Evolutionary conservation across 2,888 invertebrate genomes (phyloP), one percentile per base, ranked within the genome.

Genomic region (Rotaria macrura): DNA sequence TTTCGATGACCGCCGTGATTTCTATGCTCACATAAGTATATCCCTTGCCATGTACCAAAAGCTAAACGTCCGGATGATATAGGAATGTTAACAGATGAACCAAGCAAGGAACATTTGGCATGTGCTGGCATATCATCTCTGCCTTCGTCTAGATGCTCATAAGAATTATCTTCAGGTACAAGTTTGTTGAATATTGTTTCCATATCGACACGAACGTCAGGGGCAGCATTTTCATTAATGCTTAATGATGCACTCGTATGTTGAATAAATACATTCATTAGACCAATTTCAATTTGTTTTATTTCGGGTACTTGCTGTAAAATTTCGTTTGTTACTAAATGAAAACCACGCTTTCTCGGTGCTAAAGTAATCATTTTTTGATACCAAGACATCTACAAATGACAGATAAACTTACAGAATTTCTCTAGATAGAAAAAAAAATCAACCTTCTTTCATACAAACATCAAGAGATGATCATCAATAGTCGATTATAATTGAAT

Each of bases 101-200:
- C 97, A 90, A 97, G 93, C 92, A 97, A 96, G 87, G 97, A 96
- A 54, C 84, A 65, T 92, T 97, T 97, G 89, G 96, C 96, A 91
- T 97, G 97, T 88, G 96, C 97, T 86, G 97, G 97, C 97, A 47
- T 84, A 52, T 40, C 40, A 74, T 83, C 52, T 47, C 23, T 96
- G 88, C 97, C 97, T 93, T 97, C 97, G 92, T 96, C 96, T 88
- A 95, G 95, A 92, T 97, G 97, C 92, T 95, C 94, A 92, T 96
- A 97, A 89, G 95, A 95, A 92, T 96, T 93, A 89, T 95, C 96
- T 92, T 97, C 97, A 91, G 97, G 97, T 92, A 97, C 95, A 92
- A 97, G 95, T 94, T 96, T 96, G 92, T 97, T 97, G 92, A 97
- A 93, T 95, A 97, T 96, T 96, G 96, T 97, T 93, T 97, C 97